Evolutionary conservation across 1,140 invertebrate species (phyloP), one percentile per base, ranked within the genome.

Genomic region (Drosophila grimshawi): DNA sequence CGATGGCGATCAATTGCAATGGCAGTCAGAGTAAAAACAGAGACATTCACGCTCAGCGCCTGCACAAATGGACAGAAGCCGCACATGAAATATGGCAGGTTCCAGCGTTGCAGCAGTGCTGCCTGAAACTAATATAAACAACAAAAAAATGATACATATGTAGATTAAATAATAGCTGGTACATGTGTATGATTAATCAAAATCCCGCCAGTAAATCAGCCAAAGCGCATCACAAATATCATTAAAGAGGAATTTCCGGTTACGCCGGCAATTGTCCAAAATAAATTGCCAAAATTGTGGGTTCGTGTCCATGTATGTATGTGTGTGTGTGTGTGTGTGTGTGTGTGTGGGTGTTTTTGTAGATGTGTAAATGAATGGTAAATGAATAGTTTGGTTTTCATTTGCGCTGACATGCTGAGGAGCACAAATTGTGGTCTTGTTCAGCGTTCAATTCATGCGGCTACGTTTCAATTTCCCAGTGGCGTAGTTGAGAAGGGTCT

Each of bases 31-130:
- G 96, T 97, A 81, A 97, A 97, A 6, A 97, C 95, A 52, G 95
- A 96, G 8, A 97, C 96, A 83, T 96, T 97, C 1, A 97, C 96
- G 69, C 95, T 96, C 2, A 97, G 86, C 0, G 94, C 94, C 92
- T 97, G 96, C 1, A 97, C 95, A 91, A 97, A 97, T 0, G 96
- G 96, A 76, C 96, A 97, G 81, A 97, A 95, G 0, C 95, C 93
- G 88, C 97, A 97, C 95, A 97, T 96, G 89, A 97, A 96, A 76
- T 95, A 91, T 0, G 96, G 96, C n/a, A 97, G 93, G 69, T 96
- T 95, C 97, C 97, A 97, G 70, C 95, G 92, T 91, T 97, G 96
- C 1, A 97, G 93, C 10, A 97, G 88, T 2, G 96, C 96, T 1
- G 96, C 96, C 94, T 97, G 96, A 90, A 97, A 97, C 95, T 97